Evolutionary conservation across 2,888 invertebrate genomes (phyloP), one percentile per base, ranked within the genome.

Genomic region (Dryocosmus kuriphilus): DNA sequence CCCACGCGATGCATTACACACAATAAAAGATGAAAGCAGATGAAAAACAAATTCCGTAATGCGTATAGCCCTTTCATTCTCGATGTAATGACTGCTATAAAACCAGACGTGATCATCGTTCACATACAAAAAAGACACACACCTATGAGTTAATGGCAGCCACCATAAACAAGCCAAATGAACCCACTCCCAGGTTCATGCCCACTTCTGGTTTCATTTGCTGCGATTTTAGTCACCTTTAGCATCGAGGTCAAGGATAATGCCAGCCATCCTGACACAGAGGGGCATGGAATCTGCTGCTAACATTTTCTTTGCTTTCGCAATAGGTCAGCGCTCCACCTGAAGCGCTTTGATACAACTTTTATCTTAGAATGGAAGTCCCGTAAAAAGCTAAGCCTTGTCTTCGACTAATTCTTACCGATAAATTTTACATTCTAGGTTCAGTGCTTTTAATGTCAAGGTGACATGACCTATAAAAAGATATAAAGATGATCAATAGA

Each of bases 221-320:
- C 8, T 51, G 51, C n/a, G 51, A 78, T 83, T 83, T 85, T 86
- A 86, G 83, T 86, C 85, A 86, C 88, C 84, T 88, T 87, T 87
- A 82, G 32, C 85, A 89, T 88, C 84, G 87, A 88, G 88, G 89
- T 88, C 89, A 89, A 89, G 89, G 89, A 88, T 89, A 84, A 81
- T 79, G 77, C 82, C 80, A 76, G 77, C 71, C 77, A 73, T 75
- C 81, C 65, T 73, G 78, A 77, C 82, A 83, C 81, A 77, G 79
- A 67, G 60, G 78, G 79, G 80, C 79, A 80, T 74, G 84, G 86
- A 84, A 85, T 88, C 84, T 75, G 78, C 82, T 76, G 80, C 79
- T 81, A 86, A 80, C 85, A 87, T 89, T 89, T 89, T 87, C 88
- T 87, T 87, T 79, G 82, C 80, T 89, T 89, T 87, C 87, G 87